These are phyloP conservation scores for Gambelia wislizenii DNA, from an alignment of 2,797 vertebrate genomes.

Conservation along the genomic window DNA sequence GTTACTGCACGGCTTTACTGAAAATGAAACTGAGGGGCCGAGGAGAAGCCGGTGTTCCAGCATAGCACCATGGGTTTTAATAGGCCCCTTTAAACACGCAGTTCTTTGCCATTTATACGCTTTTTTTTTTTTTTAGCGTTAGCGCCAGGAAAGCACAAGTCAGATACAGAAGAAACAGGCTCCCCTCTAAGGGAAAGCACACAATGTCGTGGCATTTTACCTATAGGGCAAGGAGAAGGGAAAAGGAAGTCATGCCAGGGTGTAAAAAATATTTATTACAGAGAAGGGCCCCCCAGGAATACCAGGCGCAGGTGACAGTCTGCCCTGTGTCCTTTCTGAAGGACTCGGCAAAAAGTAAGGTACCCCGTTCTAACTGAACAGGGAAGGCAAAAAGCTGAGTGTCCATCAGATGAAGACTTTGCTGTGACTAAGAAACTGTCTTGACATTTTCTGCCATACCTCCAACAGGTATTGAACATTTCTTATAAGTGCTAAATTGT, in stretches of 20 bases:
- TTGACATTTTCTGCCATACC: fast-evolving
- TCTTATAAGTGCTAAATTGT: slow-evolving; percentile 9
- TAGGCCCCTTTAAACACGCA: fast-evolving
- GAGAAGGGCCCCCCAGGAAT: not conserved
- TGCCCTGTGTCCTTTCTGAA: slow-evolving; percentile 56
- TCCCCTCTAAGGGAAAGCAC: too few relatives aligned
- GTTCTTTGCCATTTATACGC: not conserved
- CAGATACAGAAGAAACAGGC: not conserved
- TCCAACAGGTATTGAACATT: not conserved
- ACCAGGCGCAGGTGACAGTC: fast-evolving
- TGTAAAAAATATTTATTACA: not conserved
- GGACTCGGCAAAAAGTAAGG: slow-evolving; percentile 46
- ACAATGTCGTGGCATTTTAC: not conserved
- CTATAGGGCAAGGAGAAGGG: not conserved
- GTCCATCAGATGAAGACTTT: not conserved
- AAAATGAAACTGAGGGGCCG: not conserved
- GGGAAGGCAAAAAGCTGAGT: not conserved
- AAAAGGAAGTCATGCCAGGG: not conserved
- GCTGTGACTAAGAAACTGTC: not conserved
- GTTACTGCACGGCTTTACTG: not conserved
- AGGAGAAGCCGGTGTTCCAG: not conserved
- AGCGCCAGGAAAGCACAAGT: not conserved
- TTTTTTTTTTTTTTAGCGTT: not conserved
- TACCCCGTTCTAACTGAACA: not conserved
- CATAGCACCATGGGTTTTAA: not conserved